phyloP scores from a whole-genome alignment of 2,888 invertebrate species.

The Drosophila quinaria region DNA sequence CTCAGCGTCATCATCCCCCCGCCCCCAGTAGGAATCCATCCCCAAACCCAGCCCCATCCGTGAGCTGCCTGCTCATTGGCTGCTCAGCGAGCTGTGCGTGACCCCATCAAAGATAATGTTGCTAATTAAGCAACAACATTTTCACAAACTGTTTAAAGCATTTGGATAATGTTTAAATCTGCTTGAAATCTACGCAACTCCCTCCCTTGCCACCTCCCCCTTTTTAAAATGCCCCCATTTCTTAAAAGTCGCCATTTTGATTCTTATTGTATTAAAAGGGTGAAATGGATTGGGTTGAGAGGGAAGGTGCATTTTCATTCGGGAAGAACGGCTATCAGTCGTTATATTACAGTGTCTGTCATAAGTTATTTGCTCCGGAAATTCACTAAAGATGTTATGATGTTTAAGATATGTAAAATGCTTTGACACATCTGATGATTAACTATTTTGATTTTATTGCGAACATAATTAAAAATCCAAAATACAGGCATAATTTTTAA shows the following conservation, averaged over 20 bases:
- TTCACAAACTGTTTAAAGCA: conserved; percentile 67
- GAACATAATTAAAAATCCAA: too few species aligned
- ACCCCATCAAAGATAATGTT: conserved; percentile 75
- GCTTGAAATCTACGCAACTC: conserved; percentile 16
- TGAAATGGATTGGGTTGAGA: background rate
- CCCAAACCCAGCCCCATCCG: background rate
- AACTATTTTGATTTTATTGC: too few species aligned
- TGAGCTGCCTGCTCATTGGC: conserved; percentile 8
- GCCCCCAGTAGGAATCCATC: background rate
- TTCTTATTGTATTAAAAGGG: background rate
- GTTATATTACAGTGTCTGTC: conserved; percentile 3
- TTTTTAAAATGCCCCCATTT: conserved; percentile 14
- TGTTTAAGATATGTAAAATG: background rate
- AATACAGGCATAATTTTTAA: too few species aligned
- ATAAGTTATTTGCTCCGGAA: conserved; percentile 7
- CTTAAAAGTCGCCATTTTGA: conserved; percentile 25
- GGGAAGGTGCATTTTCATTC: conserved; percentile 5
- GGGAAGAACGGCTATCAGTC: background rate
- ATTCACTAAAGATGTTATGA: background rate
- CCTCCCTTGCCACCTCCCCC: too few species aligned
- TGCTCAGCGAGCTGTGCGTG: conserved; percentile 56
- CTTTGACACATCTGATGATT: background rate
- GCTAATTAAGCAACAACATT: conserved; percentile 75
- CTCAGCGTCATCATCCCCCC: background rate
- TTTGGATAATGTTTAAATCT: conserved; percentile 64